A percentile compares a stretch with the other conserved stretches of the same genome.
Conservation (phyloP, 2,888 invertebrate species). For the Heliconius ismenius region DNA sequence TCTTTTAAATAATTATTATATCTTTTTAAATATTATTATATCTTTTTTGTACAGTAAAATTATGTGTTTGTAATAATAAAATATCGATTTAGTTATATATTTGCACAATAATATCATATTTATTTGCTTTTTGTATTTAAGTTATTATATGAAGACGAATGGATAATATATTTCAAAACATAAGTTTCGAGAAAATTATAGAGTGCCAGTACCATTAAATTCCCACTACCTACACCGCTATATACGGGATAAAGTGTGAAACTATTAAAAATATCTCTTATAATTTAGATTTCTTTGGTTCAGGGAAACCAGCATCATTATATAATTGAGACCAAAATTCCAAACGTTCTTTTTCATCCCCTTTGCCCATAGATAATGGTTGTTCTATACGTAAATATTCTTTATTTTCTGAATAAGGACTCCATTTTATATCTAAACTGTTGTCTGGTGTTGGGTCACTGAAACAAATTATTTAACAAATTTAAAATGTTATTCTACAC, state of each 20-base stretch:
- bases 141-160: background rate
- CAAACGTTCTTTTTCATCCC: slow-evolving; percentile 53
- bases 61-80: background rate
- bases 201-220: too few relatives aligned
- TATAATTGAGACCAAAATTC: slow-evolving; percentile 63
- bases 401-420: slow-evolving; percentile 16
- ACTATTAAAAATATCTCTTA: background rate
- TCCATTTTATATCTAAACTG: slow-evolving; percentile 5
- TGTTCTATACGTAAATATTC: slow-evolving; percentile 49
- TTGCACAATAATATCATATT: background rate
- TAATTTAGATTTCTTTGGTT: slow-evolving; percentile 8
- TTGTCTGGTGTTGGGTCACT: slow-evolving; percentile 22
- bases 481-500: background rate
- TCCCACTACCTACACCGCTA: background rate
- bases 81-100: background rate
- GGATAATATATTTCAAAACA: background rate
- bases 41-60: too few relatives aligned
- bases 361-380: slow-evolving; percentile 51
- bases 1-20: too few relatives aligned
- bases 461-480: background rate
- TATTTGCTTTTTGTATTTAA: background rate
- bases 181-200: too few relatives aligned
- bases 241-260: background rate
- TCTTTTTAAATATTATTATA: too few relatives aligned
- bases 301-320: slow-evolving; percentile 47